Evolutionary conservation across 2,888 invertebrate species (phyloP), one percentile per base, ranked within the genome.

Genomic region (Ennomos fuscantarius): DNA sequence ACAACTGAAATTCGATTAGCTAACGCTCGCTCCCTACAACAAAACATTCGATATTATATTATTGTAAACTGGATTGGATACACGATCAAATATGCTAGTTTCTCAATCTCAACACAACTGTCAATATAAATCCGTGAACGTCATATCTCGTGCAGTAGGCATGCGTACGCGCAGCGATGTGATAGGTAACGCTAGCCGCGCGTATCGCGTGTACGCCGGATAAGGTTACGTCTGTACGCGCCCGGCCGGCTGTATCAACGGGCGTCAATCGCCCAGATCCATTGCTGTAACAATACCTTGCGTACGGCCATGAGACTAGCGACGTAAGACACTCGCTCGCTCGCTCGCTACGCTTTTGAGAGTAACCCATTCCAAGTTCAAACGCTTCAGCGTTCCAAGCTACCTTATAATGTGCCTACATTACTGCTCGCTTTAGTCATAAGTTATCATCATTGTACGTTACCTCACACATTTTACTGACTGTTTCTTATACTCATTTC

Each of bases 271-370:
- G 90, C 74, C 82, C 82, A 82, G 89, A 89, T 91, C 84, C 86
- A 89, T 89, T 91, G 85, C 90, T 88, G 89, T 89, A 90, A 91
- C 90, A 87, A 91, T 89, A 90, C 86, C 88, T 87, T 72, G 68
- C 62, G 74, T 75, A 66, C 60, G 73, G 88, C 84, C 70, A 71
- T 24, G 35, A 69, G 51, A 63, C 2, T 0, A 40, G 78, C 79
- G 2, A 42, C 13, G 52, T 55, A 50, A 15, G 66, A n/a, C n/a
- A n/a, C 63, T 58, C 37, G n/a, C n/a, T n/a, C n/a, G n/a, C n/a
- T n/a, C n/a, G n/a, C n/a, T n/a, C n/a, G n/a, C n/a, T n/a, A n/a
- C n/a, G n/a, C n/a, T n/a, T n/a, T n/a, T n/a, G n/a, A n/a, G n/a
- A n/a, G n/a, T n/a, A n/a, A n/a, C n/a, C n/a, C n/a, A n/a, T n/a